A percentile compares a stretch with the other conserved stretches of the same genome.
These are phyloP conservation scores for Astatotilapia flaviijosephi DNA, from an alignment of 2,113 vertebrate genomes.

Conservation along the genomic window DNA sequence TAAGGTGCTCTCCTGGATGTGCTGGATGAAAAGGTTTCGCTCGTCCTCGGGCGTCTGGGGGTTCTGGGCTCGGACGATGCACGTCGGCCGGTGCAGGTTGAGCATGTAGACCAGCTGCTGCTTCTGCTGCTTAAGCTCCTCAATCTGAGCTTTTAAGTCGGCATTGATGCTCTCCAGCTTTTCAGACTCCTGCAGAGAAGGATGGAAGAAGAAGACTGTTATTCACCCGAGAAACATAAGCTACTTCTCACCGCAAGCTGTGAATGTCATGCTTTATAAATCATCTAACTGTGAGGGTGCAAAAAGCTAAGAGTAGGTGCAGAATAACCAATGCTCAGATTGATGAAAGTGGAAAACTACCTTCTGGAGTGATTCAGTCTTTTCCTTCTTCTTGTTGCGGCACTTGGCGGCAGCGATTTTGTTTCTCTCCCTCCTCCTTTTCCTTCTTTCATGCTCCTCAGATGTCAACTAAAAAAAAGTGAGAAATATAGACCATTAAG, in stretches of 20 bases:
- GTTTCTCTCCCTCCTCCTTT: conserved; percentile 89
- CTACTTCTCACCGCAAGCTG: neutral
- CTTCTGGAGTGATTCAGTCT: conserved; percentile 89
- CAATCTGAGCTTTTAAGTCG: conserved; percentile 93
- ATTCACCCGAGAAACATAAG: neutral
- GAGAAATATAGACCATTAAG: neutral
- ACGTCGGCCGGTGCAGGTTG: conserved; percentile 94
- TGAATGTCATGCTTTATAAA: neutral
- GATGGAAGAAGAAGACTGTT: neutral
- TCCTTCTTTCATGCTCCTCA: conserved; percentile 87
- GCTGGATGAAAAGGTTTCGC: conserved; percentile 92
- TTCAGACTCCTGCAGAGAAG: conserved; percentile 84
- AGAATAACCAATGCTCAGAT: neutral
- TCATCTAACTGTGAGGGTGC: neutral
- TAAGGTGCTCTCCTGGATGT: conserved; percentile 88
- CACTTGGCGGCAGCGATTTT: conserved; percentile 96
- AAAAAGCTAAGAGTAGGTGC: neutral
- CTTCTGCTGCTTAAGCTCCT: conserved; percentile 95
- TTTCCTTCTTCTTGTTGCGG: conserved; percentile 97
- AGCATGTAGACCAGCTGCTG: conserved; percentile 99
- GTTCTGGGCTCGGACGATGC: conserved; percentile 92
- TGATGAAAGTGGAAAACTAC: conserved; percentile 50
- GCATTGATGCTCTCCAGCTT: conserved; percentile 92
- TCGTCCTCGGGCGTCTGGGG: conserved; percentile 94
- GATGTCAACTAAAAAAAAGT: conserved; percentile 59